Base-by-base conservation (phyloP, 2,888 invertebrate genomes). In the Lycia hirtaria region DNA sequence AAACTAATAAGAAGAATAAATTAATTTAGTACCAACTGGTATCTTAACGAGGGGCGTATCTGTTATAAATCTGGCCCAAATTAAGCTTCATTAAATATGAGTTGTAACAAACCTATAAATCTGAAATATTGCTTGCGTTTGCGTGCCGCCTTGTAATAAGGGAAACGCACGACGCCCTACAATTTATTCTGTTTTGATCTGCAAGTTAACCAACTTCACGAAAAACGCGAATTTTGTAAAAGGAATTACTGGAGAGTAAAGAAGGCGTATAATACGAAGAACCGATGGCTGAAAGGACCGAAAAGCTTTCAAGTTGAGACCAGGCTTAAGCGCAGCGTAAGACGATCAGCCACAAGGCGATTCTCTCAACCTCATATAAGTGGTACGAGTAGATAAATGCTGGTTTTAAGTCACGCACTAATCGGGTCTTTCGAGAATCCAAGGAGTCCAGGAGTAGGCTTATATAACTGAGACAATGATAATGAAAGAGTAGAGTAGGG, bases 1-100 rank as follows among this genome's bases (percentile, higher is more conserved):
- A 24, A 7, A n/a, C 48, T 48, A 48, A 26, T 14, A 22, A n/a
- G 17, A 38, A 32, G 17, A 6, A 51, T 47, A 51, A 52, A 28
- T 50, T 33, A 56, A 44, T 50, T 56, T 14, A 30, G 14, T 28
- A 41, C 40, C 40, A 32, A 47, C 32, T n/a, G 51, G 28, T 57
- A 48, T 43, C 37, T 24, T 30, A 52, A 48, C 40, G 22, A 57
- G 51, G 48, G 48, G 52, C 37, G 48, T 58, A 43, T 58, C 41
- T 19, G 10, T 12, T 24, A 40, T 52, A 52, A 57, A 58, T 58
- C 52, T 43, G 30, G 19, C n/a, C 30, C 4, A 44, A 58, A 58
- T 49, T 58, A 58, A 48, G 47, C 3, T 47, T 52, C 32, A 43
- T 53, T 52, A 57, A 48, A 50, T 20, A 51, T 56, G 45, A 51